Evolutionary conservation across 1,140 invertebrate species (phyloP).

Genomic region (Heliconius hewitsoni): DNA sequence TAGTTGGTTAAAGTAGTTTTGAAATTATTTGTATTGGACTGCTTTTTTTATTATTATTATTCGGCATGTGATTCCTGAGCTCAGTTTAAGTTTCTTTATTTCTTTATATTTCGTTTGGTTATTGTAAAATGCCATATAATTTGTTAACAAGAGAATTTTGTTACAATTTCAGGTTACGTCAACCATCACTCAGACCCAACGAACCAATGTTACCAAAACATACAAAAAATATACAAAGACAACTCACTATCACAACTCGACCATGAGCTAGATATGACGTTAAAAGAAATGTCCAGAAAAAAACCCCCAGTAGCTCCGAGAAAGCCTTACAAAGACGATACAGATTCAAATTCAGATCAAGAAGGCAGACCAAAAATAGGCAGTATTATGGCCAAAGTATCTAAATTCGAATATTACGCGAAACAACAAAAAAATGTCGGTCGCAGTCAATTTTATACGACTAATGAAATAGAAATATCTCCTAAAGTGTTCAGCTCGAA

Average conservation of each 20-base stretch:
- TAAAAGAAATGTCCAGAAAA: slow-evolving; percentile 73
- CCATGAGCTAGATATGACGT: slow-evolving; percentile 73
- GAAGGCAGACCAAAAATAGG: slow-evolving; percentile 68
- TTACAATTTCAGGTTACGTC: slow-evolving; percentile 55
- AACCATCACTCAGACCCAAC: slow-evolving; percentile 56
- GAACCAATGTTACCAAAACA: slow-evolving; percentile 68
- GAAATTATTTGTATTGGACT: too few relatives aligned
- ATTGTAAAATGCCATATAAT: too few relatives aligned
- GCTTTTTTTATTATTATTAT: too few relatives aligned
- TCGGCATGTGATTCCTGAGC: too few relatives aligned
- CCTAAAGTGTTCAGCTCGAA: slow-evolving; percentile 90
- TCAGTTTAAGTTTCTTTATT: too few relatives aligned
- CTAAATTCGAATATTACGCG: slow-evolving; percentile 83
- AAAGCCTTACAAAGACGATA: slow-evolving; percentile 72
- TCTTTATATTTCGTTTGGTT: too few relatives aligned
- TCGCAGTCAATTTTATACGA: slow-evolving; percentile 63
- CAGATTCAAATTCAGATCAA: slow-evolving; percentile 67
- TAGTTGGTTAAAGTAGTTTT: too few relatives aligned
- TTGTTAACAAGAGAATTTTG: not conserved
- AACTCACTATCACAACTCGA: slow-evolving; percentile 65
- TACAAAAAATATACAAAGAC: slow-evolving; percentile 69
- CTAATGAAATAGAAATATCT: slow-evolving; percentile 80
- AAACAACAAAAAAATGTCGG: slow-evolving; percentile 78
- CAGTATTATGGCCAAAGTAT: slow-evolving; percentile 83
- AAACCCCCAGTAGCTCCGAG: slow-evolving; percentile 75